phyloP scores from a whole-genome alignment of 2,888 invertebrate species.

The Hemithea aestivaria region DNA sequence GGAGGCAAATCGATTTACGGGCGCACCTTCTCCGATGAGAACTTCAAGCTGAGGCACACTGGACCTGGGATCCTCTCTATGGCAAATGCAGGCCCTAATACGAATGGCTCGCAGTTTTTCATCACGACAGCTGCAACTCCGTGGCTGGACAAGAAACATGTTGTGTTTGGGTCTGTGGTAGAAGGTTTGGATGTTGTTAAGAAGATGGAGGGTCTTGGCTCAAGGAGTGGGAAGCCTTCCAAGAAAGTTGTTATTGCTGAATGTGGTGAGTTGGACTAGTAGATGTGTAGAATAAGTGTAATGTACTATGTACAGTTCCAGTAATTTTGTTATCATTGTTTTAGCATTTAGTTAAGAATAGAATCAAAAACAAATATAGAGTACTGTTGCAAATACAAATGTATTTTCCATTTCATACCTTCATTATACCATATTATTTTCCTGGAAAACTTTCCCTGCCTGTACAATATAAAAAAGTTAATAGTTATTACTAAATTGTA shows the following conservation, averaged over 20 bases:
- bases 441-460: too few relatives aligned
- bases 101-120: conserved; percentile 99
- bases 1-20: conserved; percentile 98
- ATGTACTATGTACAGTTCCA: conserved; percentile 16
- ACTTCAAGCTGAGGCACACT: conserved; percentile 95
- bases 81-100: conserved; percentile 97
- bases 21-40: conserved; percentile 95
- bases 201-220: conserved; percentile 89
- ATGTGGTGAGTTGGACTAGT: conserved; percentile 86
- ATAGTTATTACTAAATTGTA: too few relatives aligned
- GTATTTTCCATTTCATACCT: too few relatives aligned
- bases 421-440: too few relatives aligned
- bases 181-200: conserved; percentile 95
- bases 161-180: conserved; percentile 94
- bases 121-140: conserved; percentile 94
- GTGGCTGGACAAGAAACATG: conserved; percentile 97
- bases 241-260: conserved; percentile 90
- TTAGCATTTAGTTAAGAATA: conserved; percentile 15
- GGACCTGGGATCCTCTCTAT: conserved; percentile 94
- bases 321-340: not conserved
- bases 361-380: too few relatives aligned
- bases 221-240: conserved; percentile 90
- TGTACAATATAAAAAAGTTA: too few relatives aligned
- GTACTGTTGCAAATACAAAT: too few relatives aligned
- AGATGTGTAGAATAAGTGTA: conserved; percentile 18